Conservation (phyloP, 2,888 invertebrate species). For the Thelaira solivaga region DNA sequence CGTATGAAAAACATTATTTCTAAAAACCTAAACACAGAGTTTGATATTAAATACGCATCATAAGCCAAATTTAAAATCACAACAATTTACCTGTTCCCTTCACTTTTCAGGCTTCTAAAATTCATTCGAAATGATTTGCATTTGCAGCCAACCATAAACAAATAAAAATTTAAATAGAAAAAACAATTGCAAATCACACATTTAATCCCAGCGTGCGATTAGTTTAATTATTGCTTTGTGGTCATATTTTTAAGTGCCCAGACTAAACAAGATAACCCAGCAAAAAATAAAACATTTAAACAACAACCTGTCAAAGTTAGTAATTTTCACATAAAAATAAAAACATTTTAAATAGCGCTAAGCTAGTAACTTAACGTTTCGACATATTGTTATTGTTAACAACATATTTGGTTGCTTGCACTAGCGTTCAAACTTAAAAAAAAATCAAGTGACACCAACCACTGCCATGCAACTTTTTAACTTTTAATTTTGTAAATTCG, state of each 20-base stretch:
- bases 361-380: too few relatives aligned
- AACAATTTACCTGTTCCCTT: slow-evolving; percentile 19
- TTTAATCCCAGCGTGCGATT: slow-evolving; percentile 76
- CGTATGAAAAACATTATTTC: slow-evolving; percentile 57
- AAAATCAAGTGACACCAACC: too few relatives aligned
- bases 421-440: too few relatives aligned
- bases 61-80: slow-evolving; percentile 39
- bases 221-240: slow-evolving; percentile 76
- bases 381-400: too few relatives aligned
- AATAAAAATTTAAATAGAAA: background rate
- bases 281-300: background rate
- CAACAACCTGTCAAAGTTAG: too few relatives aligned
- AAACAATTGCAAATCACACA: slow-evolving; percentile 70
- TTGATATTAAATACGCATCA: slow-evolving; percentile 39
- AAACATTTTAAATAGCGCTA: too few relatives aligned
- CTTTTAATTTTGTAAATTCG: too few relatives aligned
- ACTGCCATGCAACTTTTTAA: too few relatives aligned
- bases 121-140: slow-evolving; percentile 22
- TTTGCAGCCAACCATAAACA: slow-evolving; percentile 26
- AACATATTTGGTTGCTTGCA: too few relatives aligned
- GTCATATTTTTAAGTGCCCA: slow-evolving; percentile 44
- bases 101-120: background rate
- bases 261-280: slow-evolving; percentile 3
- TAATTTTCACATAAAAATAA: too few relatives aligned
- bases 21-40: slow-evolving; percentile 53